Evolutionary conservation across 2,113 vertebrate species (phyloP).

Genomic region (Austrofundulus limnaeus): DNA sequence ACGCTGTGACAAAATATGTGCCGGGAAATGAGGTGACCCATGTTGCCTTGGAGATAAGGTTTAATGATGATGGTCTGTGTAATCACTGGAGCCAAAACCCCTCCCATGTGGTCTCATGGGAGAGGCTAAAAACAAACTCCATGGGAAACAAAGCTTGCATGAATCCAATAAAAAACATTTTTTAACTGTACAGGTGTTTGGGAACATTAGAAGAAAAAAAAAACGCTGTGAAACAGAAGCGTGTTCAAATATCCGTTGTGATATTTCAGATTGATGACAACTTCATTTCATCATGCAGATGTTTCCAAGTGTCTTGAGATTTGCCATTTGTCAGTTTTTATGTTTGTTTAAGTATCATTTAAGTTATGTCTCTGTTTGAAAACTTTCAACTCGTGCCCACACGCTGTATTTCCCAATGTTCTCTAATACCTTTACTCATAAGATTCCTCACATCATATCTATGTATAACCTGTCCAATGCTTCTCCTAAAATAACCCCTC

Average conservation of each 20-base stretch:
- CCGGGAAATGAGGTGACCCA: slow-evolving; percentile 43
- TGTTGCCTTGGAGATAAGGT: slow-evolving; percentile 52
- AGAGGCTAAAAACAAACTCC: slow-evolving; percentile 20
- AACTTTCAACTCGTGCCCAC: too few species aligned
- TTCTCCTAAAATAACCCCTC: slow-evolving; percentile 7
- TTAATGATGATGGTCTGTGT: slow-evolving; percentile 49
- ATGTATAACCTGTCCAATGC: neutral
- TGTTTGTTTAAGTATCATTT: too few species aligned
- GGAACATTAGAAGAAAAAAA: slow-evolving; percentile 9
- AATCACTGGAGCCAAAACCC: slow-evolving; percentile 6
- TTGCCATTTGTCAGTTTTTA: neutral
- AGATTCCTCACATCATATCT: slow-evolving; percentile 1
- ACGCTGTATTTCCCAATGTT: too few species aligned
- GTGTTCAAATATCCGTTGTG: slow-evolving; percentile 11
- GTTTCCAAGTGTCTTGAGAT: slow-evolving; percentile 14
- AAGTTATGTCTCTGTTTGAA: too few species aligned
- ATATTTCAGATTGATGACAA: slow-evolving; percentile 15
- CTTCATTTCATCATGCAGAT: slow-evolving; percentile 18
- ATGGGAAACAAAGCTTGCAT: slow-evolving; percentile 10
- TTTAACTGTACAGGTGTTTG: slow-evolving; percentile 12
- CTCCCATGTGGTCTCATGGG: slow-evolving; percentile 7
- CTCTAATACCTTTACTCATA: neutral
- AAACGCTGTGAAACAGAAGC: neutral
- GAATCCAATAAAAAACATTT: neutral
- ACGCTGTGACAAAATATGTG: slow-evolving; percentile 55